Evolutionary conservation across 2,113 vertebrate species (phyloP).

Genomic region (Athene noctua): DNA sequence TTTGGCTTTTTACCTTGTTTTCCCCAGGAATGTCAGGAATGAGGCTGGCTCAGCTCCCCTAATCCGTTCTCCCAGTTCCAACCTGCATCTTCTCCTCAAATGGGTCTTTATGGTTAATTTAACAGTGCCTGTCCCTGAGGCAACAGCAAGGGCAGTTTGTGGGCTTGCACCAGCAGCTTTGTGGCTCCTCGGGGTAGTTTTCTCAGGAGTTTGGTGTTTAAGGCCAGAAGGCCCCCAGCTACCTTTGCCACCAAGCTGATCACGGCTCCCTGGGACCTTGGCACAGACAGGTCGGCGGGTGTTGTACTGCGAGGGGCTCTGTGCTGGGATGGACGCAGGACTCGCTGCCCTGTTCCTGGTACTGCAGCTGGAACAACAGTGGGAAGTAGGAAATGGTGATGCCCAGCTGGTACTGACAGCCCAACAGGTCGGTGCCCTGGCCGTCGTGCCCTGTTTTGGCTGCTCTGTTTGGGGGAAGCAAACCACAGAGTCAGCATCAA

Average conservation of each 20-base stretch:
- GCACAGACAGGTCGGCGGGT: rapidly evolving
- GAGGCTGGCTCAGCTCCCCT: not conserved
- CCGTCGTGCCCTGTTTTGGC: not conserved
- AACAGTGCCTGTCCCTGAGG: not conserved
- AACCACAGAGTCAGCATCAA: not conserved
- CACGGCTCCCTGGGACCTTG: not conserved
- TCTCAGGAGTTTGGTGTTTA: not conserved
- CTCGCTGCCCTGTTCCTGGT: not conserved
- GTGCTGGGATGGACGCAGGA: not conserved
- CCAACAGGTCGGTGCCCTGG: not conserved
- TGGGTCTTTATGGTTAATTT: not conserved
- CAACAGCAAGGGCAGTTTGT: not conserved
- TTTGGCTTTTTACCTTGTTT: not conserved
- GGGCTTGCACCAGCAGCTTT: not conserved
- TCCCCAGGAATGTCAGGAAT: not conserved
- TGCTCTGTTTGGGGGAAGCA: not conserved
- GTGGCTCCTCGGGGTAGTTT: not conserved
- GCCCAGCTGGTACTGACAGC: not conserved
- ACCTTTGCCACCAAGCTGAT: not conserved
- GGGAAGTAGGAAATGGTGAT: not conserved
- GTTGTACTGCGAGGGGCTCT: not conserved
- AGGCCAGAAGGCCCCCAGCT: not conserved
- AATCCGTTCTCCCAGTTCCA: not conserved
- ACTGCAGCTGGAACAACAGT: not conserved
- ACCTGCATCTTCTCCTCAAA: not conserved